phyloP scores from a whole-genome alignment of 2,797 vertebrate species.

The Ispidina picta region DNA sequence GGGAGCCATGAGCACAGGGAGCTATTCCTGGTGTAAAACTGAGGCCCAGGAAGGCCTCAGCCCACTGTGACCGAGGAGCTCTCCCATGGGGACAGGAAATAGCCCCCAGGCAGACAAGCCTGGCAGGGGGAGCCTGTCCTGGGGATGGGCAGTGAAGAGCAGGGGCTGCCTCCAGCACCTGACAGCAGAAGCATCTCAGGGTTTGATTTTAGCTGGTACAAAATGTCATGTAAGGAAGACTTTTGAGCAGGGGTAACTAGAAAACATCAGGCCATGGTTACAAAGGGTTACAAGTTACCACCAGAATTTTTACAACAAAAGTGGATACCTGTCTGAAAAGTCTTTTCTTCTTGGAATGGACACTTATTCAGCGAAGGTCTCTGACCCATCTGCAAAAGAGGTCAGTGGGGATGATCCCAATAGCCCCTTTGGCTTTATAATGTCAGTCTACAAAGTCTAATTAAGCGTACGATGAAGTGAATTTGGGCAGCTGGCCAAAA shows the following conservation, averaged over 20 bases:
- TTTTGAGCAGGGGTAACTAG: not conserved
- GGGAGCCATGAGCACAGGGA: not conserved
- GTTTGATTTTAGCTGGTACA: not conserved
- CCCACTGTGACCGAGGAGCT: rapidly evolving
- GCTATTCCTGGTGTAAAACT: not conserved
- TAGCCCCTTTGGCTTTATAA: not conserved
- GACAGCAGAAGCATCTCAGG: not conserved
- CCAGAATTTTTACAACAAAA: not conserved
- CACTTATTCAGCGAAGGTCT: not conserved
- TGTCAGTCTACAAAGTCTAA: not conserved
- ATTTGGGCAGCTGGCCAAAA: not conserved
- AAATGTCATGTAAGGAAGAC: not conserved
- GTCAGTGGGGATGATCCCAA: not conserved
- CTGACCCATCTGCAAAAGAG: not conserved
- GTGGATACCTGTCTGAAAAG: not conserved
- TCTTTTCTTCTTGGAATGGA: not conserved
- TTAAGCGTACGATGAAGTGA: not conserved
- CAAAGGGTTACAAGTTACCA: not conserved
- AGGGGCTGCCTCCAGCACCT: too few relatives aligned
- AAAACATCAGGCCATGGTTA: not conserved
- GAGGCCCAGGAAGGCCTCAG: not conserved
- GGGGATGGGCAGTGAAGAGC: rapidly evolving
- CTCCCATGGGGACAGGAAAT: rapidly evolving
- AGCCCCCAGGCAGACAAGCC: rapidly evolving
- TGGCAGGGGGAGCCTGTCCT: rapidly evolving